phyloP scores from a whole-genome alignment of 2,113 vertebrate species.

The pig (Sus scrofa) region T2T-Sscrofa CM000812.6:21406001-21406500 shows the following conservation, averaged over 20 bases:
- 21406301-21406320: too few relatives aligned
- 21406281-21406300: too few relatives aligned
- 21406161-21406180: too few relatives aligned
- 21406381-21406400: not conserved
- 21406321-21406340: not conserved
- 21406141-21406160: too few relatives aligned
- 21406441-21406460: not conserved
- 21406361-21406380: not conserved
- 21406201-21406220: too few relatives aligned
- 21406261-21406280: too few relatives aligned
- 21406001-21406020: not conserved
- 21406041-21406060: not conserved
- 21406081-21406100: conserved; percentile 3
- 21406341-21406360: not conserved
- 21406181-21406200: too few relatives aligned
- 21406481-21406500: not conserved
- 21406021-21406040: not conserved
- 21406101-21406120: not conserved
- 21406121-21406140: too few relatives aligned
- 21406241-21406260: too few relatives aligned
- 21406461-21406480: too few relatives aligned
- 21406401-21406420: not conserved
- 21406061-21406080: not conserved
- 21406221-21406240: too few relatives aligned
- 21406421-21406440: not conserved